These are phyloP conservation scores for Coregonus clupeaformis DNA, from an alignment of 2,113 vertebrate genomes.

Conservation along the genomic window DNA sequence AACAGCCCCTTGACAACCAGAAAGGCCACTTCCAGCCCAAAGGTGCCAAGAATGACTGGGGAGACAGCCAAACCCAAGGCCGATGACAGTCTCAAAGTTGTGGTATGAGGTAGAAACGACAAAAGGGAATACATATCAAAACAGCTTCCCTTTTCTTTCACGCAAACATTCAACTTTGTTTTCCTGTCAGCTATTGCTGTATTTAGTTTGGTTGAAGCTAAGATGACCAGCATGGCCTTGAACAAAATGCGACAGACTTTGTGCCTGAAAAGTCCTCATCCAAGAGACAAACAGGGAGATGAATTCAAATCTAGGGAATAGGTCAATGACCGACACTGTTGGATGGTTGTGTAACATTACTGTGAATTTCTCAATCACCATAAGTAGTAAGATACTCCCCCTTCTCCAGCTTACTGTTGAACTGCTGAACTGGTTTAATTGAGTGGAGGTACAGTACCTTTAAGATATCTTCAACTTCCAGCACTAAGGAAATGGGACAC, in stretches of 20 bases:
- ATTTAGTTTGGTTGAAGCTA: conserved; percentile 3
- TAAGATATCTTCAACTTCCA: conserved; percentile 5
- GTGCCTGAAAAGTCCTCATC: too few species aligned
- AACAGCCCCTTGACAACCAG: conserved; percentile 80
- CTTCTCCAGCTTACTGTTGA: neutral
- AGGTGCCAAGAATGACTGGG: conserved; percentile 72
- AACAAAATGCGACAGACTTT: conserved; percentile 5
- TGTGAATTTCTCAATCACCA: conserved; percentile 40
- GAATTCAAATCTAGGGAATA: neutral
- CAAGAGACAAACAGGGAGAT: neutral
- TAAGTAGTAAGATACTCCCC: neutral
- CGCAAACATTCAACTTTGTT: neutral
- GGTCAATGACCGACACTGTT: conserved; percentile 15
- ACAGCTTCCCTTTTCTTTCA: neutral
- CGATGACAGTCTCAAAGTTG: conserved; percentile 60
- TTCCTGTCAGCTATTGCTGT: neutral
- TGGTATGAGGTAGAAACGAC: conserved; percentile 65
- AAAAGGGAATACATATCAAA: neutral
- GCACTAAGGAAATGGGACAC: neutral
- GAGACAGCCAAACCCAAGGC: conserved; percentile 67
- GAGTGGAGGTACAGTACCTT: neutral
- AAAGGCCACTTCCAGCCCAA: conserved; percentile 57
- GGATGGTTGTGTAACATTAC: conserved; percentile 31
- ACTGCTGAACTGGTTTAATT: conserved; percentile 1
- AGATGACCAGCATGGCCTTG: conserved; percentile 10